Percentiles rank a stretch among this genome's conserved stretches.
Conservation (phyloP, 2,888 invertebrate genomes). For the Stenodema calcarata region DNA sequence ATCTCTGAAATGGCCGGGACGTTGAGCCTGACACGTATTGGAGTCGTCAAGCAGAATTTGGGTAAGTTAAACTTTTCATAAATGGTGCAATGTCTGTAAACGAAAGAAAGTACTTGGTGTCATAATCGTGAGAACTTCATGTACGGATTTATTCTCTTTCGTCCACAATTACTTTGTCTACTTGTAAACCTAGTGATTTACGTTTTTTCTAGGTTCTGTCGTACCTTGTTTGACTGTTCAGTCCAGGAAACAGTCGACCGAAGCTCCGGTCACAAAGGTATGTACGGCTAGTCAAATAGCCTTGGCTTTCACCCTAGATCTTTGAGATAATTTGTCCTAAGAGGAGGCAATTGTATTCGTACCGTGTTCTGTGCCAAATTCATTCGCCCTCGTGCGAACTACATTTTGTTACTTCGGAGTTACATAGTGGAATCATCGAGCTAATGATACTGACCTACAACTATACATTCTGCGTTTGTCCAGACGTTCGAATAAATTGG, state of each 20-base stretch:
- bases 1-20: conserved; percentile 47
- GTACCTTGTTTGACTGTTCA: conserved; percentile 49
- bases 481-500: too few species aligned
- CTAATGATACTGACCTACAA: too few species aligned
- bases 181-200: not conserved
- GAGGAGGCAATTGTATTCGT: too few species aligned
- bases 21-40: conserved; percentile 36
- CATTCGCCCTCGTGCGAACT: too few species aligned
- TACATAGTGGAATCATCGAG: too few species aligned
- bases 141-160: too few species aligned
- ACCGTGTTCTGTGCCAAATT: too few species aligned
- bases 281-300: not conserved
- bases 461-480: too few species aligned
- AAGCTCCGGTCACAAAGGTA: conserved; percentile 53
- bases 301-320: not conserved
- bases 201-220: conserved; percentile 39
- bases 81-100: not conserved
- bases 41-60: conserved; percentile 19
- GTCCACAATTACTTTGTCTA: not conserved
- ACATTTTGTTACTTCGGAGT: too few species aligned
- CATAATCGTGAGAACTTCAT: too few species aligned
- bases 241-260: conserved; percentile 48
- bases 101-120: too few species aligned
- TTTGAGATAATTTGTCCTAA: too few species aligned
- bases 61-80: conserved; percentile 37